Evolutionary conservation across 2,797 vertebrate species (phyloP), one percentile per base, ranked within the genome.

Genomic region (Fistularia commersonii): DNA sequence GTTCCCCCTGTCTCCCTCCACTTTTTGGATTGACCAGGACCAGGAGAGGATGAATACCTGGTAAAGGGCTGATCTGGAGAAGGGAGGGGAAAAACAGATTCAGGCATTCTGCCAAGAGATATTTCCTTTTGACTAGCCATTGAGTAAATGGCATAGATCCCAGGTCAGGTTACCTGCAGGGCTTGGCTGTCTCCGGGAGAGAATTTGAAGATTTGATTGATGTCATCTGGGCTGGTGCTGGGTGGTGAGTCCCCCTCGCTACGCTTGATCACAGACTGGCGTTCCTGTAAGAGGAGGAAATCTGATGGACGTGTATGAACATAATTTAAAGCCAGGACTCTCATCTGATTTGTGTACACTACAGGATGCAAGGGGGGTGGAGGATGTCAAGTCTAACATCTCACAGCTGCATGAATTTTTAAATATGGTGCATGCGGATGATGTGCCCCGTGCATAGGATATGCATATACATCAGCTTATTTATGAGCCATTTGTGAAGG

Each of bases 1-100:
- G 81, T 83, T 97, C 94, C 57, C 96, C 96, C 84, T 98, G 96
- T 66, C 93, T 89, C 42, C 95, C 95, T 70, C 96, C 96, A 1
- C 96, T 98, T 80, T 94, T 98, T 44, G 93, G 96, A 72, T 98
- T 98, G 76, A 98, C 95, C 48, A 98, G 86, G 53, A 98, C 93
- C 45, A 98, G 89, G 9, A 98, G 90, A 0, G 96, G 95, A 45
- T 95, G 95, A 0, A 93, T 96, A 4, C 94, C 95, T 0, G 93
- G 93, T 11, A 88, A 88, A 3, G 94, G 91, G 43, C 77, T 95
- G 88, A 98, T 93, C 95, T 98, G 82, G 11, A 47, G 35, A 57
- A n/a, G 60, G 14, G 39, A 42, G 44, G 2, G 45, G 4, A 35
- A 3, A 67, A 39, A 65, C 31, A 45, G 13, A 48, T 23, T 56